A percentile compares a stretch with the other conserved stretches of the same genome.
These are phyloP conservation scores for Lasioglossum lativentre DNA, from an alignment of 2,888 invertebrate species.

Conservation along the genomic window DNA sequence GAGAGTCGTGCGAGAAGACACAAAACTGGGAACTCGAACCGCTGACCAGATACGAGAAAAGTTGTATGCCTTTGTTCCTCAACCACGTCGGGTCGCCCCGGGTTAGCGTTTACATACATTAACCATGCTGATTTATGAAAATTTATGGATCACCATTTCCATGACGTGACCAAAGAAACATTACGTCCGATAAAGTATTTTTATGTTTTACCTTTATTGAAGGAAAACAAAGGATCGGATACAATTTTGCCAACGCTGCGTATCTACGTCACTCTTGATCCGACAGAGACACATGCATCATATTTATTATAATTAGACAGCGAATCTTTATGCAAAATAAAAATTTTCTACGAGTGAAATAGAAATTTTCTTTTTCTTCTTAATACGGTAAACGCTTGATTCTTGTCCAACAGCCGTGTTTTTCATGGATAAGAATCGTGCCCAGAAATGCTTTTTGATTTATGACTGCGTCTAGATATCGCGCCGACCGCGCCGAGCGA, in stretches of 20 bases:
- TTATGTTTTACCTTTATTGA: neutral
- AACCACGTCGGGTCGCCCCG: constrained; percentile 77
- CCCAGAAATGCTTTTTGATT: no score
- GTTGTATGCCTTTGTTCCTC: constrained; percentile 56
- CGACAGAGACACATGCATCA: neutral
- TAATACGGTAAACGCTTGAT: no score
- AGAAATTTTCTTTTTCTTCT: no score
- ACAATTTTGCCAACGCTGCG: neutral
- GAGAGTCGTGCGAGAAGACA: constrained; percentile 55
- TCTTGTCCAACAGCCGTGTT: no score
- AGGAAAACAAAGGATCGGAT: neutral
- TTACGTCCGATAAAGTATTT: constrained; percentile 29
- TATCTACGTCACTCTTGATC: neutral
- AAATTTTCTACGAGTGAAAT: no score
- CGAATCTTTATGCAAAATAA: no score
- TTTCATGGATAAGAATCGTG: no score
- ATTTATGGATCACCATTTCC: constrained; percentile 77
- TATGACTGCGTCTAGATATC: no score
- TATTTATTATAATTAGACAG: no score
- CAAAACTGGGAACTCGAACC: constrained; percentile 54
- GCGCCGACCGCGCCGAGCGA: no score
- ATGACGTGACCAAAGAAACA: constrained; percentile 30
- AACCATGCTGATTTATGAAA: constrained; percentile 82
- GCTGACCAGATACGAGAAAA: constrained; percentile 48
- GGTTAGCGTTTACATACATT: constrained; percentile 83